Base-by-base conservation (phyloP, 92 coral and sea anemone species). In the Epizoanthus stellaris region DNA sequence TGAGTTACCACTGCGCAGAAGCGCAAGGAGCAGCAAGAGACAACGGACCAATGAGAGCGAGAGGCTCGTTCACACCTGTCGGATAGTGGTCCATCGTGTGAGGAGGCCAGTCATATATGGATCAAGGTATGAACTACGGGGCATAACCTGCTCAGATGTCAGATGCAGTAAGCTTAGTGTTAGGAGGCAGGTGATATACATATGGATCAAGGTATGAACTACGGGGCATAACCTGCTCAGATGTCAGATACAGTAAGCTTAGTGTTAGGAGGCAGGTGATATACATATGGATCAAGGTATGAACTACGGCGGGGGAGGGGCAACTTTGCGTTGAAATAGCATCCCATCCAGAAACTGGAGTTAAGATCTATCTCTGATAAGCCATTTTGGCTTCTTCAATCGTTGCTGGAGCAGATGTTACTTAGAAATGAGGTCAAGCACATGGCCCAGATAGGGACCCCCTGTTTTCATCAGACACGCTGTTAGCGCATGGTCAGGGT, bases 21-120 rank as follows among this genome's bases (percentile, higher is more conserved):
- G 98, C 67, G 92, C 93, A 8, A 87, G 88, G 74, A 88, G 91
- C 65, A 75, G 79, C 60, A 84, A 93, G 69, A 89, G 93, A 57
- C 80, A 83, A 69, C 89, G 91, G 40, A 85, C 88, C 65, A 92
- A 86, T 54, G 99, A 96, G 25, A 93, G 90, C 14, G 90, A 92
- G 56, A 79, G 85, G 59, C 92, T 96, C 42, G 98, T 94, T 25
- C 95, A 96, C 71, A 85, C 89, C 19, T 92, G 98, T 75, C 89
- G 91, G 39, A 84, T 94, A 34, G 87, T 96, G 19, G 92, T 94
- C 19, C 95, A 90, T 80, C 92, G 95, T 61, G 95, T 94, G 8
- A 76, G 98, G 81, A 85, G 91, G 82, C 95, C 98, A 36, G 70
- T 94, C 66, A 87, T 92, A 49, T 94, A 94, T 73, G 98, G 98